A percentile compares a stretch with the other conserved stretches of the same genome.
Evolutionary conservation across 2,113 vertebrate genomes (phyloP).

Genomic region (Eretmodus cyanostictus): DNA sequence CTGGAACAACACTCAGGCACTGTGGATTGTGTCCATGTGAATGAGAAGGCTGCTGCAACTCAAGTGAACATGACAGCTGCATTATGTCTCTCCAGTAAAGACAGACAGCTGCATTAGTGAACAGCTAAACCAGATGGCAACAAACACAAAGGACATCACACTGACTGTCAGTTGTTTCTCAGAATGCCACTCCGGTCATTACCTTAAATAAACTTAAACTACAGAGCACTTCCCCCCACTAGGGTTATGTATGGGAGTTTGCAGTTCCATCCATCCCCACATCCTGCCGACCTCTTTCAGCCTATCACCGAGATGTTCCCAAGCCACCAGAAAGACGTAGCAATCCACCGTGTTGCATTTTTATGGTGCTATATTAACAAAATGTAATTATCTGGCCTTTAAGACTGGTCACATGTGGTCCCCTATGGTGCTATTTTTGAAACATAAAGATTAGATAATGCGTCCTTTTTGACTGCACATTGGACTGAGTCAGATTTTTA

Average conservation of each 20-base stretch:
- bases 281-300: background rate
- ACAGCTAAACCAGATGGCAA: background rate
- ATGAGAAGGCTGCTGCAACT: background rate
- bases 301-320: background rate
- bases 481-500: background rate
- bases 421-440: background rate
- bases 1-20: background rate
- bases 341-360: background rate
- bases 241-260: background rate
- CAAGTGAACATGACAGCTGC: background rate
- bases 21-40: rapidly evolving
- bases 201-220: background rate
- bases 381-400: background rate
- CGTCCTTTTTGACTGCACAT: background rate
- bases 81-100: background rate
- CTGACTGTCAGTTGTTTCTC: background rate
- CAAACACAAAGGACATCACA: background rate
- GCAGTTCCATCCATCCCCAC: background rate
- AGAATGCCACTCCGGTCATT: background rate
- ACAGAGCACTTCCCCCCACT: too few relatives aligned
- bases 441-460: background rate
- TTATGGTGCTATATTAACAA: background rate
- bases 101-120: background rate
- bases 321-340: background rate
- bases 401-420: background rate